phyloP scores from a whole-genome alignment of 2,797 vertebrate genomes.

The Macropus fuliginosus region DNA sequence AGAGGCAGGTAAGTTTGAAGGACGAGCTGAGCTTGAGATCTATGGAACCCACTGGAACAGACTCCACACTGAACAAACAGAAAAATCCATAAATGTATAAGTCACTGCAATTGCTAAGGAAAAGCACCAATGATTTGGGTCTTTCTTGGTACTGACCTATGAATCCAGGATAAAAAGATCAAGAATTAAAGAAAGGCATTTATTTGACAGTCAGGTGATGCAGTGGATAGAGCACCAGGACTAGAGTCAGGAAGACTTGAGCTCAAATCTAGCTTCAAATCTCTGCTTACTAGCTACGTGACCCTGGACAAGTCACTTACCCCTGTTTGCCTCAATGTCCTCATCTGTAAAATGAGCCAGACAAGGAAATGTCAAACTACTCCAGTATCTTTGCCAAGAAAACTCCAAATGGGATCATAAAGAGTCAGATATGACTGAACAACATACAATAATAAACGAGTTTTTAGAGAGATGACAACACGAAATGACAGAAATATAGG shows the following conservation, averaged over 20 bases:
- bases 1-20: conserved; percentile 59
- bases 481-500: neutral
- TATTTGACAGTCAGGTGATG: neutral
- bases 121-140: neutral
- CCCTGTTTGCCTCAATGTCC: neutral
- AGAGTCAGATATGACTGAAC: neutral
- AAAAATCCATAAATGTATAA: conserved; percentile 8
- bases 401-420: neutral
- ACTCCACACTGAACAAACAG: conserved; percentile 14
- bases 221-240: neutral
- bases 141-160: conserved; percentile 26
- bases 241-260: no score
- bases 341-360: neutral
- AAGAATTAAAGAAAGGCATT: conserved; percentile 12
- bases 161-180: conserved; percentile 11
- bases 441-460: neutral
- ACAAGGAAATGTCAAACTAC: neutral
- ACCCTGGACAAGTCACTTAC: neutral
- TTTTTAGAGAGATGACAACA: neutral
- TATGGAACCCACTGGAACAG: neutral
- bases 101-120: conserved; percentile 13
- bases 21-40: conserved; percentile 20
- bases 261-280: no score
- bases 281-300: neutral
- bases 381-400: neutral